Conservation (phyloP, 2,113 vertebrate species). For the Nesogale talazaci region DNA sequence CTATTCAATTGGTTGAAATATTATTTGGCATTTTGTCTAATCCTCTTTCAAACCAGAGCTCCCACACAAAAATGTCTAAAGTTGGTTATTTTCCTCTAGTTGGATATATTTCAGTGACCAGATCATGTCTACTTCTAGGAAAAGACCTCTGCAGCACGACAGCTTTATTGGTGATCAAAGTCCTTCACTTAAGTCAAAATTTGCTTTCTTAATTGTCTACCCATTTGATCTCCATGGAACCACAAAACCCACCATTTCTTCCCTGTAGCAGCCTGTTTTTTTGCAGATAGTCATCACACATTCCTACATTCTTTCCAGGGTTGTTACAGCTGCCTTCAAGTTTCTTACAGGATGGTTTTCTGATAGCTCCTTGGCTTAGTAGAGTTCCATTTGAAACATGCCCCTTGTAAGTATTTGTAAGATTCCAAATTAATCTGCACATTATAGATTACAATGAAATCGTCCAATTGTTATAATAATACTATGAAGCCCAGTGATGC, state of each 20-base stretch:
- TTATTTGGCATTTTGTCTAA: neutral
- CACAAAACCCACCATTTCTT: neutral
- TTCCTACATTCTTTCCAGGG: neutral
- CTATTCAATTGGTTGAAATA: neutral
- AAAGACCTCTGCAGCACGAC: neutral
- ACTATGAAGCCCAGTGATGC: neutral
- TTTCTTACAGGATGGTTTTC: neutral
- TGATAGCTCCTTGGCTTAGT: neutral
- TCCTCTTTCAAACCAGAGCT: neutral
- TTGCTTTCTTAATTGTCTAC: constrained; percentile 33
- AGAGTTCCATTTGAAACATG: neutral
- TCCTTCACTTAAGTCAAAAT: neutral
- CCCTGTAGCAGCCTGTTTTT: neutral
- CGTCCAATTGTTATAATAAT: too few relatives aligned
- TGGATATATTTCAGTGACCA: constrained; percentile 7
- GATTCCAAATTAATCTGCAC: neutral
- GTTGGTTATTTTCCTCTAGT: neutral
- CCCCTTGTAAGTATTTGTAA: neutral
- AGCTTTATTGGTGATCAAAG: neutral
- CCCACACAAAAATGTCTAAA: neutral
- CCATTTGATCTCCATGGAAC: neutral
- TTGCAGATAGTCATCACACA: neutral
- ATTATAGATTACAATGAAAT: neutral
- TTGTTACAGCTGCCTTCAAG: neutral
- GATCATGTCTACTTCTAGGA: neutral